phyloP scores from a whole-genome alignment of 2,113 vertebrate species.

The Rhadina sibilatrix region DNA sequence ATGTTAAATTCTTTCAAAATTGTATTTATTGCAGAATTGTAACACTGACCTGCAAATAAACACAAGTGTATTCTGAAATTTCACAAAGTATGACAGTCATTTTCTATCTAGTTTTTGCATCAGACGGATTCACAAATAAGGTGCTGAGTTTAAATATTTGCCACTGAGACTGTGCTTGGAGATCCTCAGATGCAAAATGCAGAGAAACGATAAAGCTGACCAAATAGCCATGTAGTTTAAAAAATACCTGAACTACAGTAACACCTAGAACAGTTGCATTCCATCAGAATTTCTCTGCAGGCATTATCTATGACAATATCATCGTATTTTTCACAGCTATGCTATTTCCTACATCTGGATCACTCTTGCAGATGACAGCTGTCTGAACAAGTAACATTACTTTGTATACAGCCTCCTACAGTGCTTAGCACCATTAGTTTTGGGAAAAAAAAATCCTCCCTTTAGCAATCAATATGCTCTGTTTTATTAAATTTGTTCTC shows the following conservation, averaged over 20 bases:
- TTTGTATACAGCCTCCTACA: not conserved
- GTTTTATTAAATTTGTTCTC: constrained; percentile 30
- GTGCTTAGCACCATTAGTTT: not conserved
- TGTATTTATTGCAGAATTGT: not conserved
- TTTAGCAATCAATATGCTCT: constrained; percentile 25
- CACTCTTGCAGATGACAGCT: constrained; percentile 25
- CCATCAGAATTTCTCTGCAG: not conserved
- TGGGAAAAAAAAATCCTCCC: not conserved
- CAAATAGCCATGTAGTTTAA: not conserved
- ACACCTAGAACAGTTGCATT: not conserved
- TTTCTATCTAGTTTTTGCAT: not conserved
- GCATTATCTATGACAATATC: not conserved
- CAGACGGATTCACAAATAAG: not conserved
- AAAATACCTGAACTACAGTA: not conserved
- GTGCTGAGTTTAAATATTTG: not conserved
- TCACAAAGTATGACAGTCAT: not conserved
- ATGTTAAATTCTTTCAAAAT: not conserved
- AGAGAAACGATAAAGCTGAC: not conserved
- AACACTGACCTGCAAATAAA: not conserved
- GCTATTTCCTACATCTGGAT: not conserved
- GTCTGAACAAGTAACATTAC: not conserved
- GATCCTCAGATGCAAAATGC: not conserved
- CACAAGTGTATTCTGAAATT: not conserved
- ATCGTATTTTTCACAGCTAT: not conserved
- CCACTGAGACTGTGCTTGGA: not conserved